Evolutionary conservation across 2,797 vertebrate species (phyloP).

Genomic region (Clamator glandarius): DNA sequence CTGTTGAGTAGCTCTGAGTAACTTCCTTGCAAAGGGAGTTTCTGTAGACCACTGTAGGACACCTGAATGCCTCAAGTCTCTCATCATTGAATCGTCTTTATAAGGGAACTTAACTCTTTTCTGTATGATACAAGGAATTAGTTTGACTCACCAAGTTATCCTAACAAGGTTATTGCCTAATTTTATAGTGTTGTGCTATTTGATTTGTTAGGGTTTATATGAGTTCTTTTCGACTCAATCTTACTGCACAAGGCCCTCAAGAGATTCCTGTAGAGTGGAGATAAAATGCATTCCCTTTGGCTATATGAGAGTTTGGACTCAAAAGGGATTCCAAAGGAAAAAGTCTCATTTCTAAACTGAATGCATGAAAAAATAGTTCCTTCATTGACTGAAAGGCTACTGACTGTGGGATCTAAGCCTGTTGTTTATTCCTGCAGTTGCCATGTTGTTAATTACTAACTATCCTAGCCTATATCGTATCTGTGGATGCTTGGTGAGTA

Average conservation of each 20-base stretch:
- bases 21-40: background rate
- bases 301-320: background rate
- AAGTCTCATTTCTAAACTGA: background rate
- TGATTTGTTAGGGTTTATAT: background rate
- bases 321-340: background rate
- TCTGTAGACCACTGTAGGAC: background rate
- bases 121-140: background rate
- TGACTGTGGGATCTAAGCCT: background rate
- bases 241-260: background rate
- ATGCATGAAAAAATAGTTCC: background rate
- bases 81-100: background rate
- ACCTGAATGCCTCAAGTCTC: background rate
- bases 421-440: conserved; percentile 5
- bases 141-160: background rate
- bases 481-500: background rate
- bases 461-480: background rate
- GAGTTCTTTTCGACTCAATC: background rate
- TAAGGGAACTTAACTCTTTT: background rate
- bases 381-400: background rate
- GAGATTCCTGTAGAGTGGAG: background rate
- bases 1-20: background rate
- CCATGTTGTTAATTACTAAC: background rate
- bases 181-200: background rate
- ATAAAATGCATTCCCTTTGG: background rate
- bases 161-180: background rate